phyloP scores from a whole-genome alignment of 1,140 invertebrate genomes.

The Trichonephila clavata region DNA sequence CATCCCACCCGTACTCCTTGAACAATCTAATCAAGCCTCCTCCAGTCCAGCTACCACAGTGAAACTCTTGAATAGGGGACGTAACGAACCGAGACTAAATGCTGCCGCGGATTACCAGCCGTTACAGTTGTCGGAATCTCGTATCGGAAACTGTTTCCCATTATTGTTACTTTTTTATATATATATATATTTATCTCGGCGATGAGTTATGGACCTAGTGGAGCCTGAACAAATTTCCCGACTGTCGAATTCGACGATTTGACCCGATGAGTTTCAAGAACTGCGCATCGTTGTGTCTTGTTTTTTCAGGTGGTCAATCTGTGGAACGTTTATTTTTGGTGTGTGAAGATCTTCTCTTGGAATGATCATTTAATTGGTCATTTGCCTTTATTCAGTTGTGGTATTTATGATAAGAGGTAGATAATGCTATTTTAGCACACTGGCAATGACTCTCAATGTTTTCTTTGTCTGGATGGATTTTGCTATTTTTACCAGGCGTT shows the following conservation, averaged over 20 bases:
- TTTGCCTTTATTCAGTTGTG: neutral
- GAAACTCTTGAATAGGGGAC: neutral
- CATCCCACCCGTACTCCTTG: neutral
- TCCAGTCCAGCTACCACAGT: neutral
- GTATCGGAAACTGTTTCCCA: conserved; percentile 11
- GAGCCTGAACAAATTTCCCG: conserved; percentile 10
- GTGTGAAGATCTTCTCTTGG: neutral
- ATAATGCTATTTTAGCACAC: no score
- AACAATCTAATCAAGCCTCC: conserved; percentile 5
- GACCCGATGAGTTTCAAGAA: neutral
- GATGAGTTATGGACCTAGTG: conserved; percentile 16
- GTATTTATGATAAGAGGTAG: neutral
- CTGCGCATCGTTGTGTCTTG: neutral
- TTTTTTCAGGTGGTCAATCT: neutral
- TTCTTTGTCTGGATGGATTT: no score
- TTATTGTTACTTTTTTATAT: neutral
- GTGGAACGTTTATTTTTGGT: neutral
- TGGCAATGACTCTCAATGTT: no score
- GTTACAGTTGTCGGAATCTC: conserved; percentile 20
- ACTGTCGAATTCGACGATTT: neutral
- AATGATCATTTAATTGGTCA: neutral
- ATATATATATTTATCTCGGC: neutral
- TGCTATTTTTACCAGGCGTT: no score
- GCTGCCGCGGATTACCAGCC: conserved; percentile 13
- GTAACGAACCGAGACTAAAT: conserved; percentile 13